Conservation (phyloP, 37 sponge, comb jelly and placozoan species). For the Agelas oroides region DNA sequence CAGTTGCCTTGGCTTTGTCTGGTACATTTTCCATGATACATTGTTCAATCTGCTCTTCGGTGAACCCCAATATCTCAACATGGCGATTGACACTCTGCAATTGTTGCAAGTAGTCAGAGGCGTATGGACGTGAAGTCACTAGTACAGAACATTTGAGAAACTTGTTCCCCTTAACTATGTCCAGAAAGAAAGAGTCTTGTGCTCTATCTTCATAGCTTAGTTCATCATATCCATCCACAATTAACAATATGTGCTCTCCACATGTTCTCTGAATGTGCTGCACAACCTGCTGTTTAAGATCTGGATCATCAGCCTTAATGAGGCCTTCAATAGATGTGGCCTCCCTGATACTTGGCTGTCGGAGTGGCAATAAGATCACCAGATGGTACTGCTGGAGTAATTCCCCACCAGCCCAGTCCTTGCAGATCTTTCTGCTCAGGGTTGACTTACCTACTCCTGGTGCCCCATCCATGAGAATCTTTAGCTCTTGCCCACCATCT, state of each 20-base stretch:
- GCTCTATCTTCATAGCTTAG: not conserved
- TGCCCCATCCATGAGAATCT: constrained; percentile 25
- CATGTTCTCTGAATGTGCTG: not conserved
- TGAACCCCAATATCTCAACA: constrained; percentile 20
- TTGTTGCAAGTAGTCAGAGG: not conserved
- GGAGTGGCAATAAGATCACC: not conserved
- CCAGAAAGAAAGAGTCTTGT: not conserved
- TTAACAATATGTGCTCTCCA: constrained; percentile 1
- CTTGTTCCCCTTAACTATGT: not conserved
- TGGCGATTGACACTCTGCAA: constrained; percentile 1
- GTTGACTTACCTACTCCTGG: constrained; percentile 37
- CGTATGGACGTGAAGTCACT: constrained; percentile 28
- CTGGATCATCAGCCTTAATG: not conserved
- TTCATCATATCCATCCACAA: constrained; percentile 41
- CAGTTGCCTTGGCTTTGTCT: not conserved
- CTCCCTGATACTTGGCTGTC: not conserved
- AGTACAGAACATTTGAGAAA: constrained; percentile 11
- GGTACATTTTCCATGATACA: not conserved
- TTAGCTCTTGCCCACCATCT: not conserved
- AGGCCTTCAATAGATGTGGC: constrained; percentile 7
- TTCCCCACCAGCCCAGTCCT: constrained; percentile 15
- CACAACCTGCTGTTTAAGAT: not conserved
- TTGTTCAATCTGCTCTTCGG: constrained; percentile 9
- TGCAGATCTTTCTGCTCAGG: not conserved
- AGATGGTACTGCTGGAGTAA: constrained; percentile 2